Evolutionary conservation across 1,140 invertebrate species (phyloP).

Genomic region (Aphaenogaster rudis): DNA sequence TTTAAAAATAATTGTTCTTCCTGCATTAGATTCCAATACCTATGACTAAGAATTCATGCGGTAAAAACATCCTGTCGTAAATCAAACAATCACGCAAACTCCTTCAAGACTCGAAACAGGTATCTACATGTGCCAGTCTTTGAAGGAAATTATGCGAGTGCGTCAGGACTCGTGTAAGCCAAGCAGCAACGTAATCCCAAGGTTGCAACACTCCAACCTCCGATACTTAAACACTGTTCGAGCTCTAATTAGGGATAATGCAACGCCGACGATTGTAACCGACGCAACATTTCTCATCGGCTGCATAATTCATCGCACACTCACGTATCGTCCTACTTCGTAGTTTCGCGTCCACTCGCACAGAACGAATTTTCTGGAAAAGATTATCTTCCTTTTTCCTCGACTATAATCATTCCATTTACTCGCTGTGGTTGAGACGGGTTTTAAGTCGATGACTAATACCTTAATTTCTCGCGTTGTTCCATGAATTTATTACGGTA

Average conservation of each 20-base stretch:
- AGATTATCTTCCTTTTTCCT: constrained; percentile 35
- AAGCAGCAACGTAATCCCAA: constrained; percentile 41
- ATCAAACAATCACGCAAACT: constrained; percentile 13
- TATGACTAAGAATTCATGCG: neutral
- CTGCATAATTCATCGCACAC: constrained; percentile 62
- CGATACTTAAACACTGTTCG: constrained; percentile 46
- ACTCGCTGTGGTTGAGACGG: neutral
- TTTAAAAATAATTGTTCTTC: neutral
- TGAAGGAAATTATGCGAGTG: constrained; percentile 35
- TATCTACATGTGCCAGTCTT: neutral
- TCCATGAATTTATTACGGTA: constrained; percentile 25
- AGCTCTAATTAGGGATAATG: constrained; percentile 65
- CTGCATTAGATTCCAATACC: neutral
- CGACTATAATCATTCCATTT: constrained; percentile 30
- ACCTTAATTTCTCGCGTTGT: constrained; percentile 26
- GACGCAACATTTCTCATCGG: constrained; percentile 59
- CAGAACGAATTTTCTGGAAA: constrained; percentile 19
- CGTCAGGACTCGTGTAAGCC: constrained; percentile 43
- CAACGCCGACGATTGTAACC: constrained; percentile 47
- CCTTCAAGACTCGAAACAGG: neutral
- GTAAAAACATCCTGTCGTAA: neutral
- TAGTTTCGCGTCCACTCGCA: constrained; percentile 3
- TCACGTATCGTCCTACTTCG: constrained; percentile 39
- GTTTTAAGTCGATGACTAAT: constrained; percentile 17
- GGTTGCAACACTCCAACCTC: constrained; percentile 48